These are phyloP conservation scores for Nycteola revayana DNA, from an alignment of 2,888 invertebrate species.

Conservation along the genomic window DNA sequence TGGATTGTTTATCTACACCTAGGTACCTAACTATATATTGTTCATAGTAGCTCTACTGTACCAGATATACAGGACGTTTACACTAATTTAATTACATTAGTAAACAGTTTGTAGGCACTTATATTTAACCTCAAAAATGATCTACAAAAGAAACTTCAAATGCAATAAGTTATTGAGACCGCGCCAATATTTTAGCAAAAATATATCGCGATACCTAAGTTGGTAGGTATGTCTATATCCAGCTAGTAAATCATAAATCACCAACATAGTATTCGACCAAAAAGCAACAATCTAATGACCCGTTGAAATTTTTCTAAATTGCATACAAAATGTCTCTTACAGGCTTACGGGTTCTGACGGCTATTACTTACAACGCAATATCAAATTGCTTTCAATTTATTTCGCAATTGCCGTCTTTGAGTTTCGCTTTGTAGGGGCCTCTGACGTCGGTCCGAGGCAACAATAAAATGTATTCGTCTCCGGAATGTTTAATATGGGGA, in stretches of 20 bases:
- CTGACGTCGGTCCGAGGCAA: constrained; percentile 81
- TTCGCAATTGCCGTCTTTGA: constrained; percentile 83
- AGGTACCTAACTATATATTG: constrained; percentile 20
- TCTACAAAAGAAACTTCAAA: no score
- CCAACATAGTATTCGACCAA: constrained; percentile 38
- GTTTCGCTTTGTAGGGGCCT: constrained; percentile 82
- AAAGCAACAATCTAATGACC: constrained; percentile 58
- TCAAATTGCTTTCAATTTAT: constrained; percentile 83
- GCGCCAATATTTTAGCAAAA: no score
- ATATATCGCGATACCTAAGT: no score
- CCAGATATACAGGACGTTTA: no score
- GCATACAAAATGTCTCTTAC: constrained; percentile 72
- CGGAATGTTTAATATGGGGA: constrained; percentile 84
- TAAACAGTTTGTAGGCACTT: no score
- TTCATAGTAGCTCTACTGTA: no score
- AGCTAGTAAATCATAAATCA: constrained; percentile 42
- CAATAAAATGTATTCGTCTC: constrained; percentile 83
- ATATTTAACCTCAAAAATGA: no score
- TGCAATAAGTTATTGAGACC: no score
- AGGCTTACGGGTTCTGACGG: constrained; percentile 72
- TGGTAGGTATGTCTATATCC: no score
- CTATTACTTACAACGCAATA: constrained; percentile 82
- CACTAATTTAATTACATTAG: no score
- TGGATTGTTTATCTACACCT: constrained; percentile 48
- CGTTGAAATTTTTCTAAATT: constrained; percentile 63